Conservation (phyloP, 2,113 vertebrate genomes). For the Mirza zaza region DNA sequence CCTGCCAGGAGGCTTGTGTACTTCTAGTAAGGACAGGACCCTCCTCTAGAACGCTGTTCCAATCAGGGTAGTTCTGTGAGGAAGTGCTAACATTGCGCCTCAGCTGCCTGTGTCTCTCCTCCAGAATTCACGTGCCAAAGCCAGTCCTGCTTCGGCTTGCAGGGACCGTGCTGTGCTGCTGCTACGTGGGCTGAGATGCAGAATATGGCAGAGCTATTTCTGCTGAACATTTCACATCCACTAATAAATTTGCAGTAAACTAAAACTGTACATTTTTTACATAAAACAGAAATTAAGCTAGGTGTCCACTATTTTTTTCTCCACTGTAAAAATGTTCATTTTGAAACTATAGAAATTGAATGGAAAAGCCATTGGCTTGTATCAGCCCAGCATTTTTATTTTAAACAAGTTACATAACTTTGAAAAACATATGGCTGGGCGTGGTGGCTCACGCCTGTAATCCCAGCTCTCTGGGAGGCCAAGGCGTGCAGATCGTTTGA, state of each 20-base stretch:
- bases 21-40: too few species aligned
- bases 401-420: neutral
- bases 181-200: neutral
- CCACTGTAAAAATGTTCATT: neutral
- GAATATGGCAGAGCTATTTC: neutral
- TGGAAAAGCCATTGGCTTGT: neutral
- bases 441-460: too few species aligned
- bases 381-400: neutral
- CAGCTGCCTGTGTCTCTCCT: too few species aligned
- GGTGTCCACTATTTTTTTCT: neutral
- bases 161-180: neutral
- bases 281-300: slow-evolving; percentile 1
- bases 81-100: neutral
- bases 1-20: neutral
- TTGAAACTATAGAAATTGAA: neutral
- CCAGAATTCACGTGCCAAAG: neutral
- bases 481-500: too few species aligned
- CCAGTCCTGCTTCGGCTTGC: fast-evolving
- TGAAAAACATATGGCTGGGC: neutral
- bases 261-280: neutral
- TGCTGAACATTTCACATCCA: neutral
- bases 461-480: too few species aligned
- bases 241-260: neutral
- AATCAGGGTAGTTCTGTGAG: neutral
- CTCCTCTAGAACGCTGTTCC: too few species aligned